Percentiles rank a stretch among this genome's conserved stretches.
Evolutionary conservation across 1,140 invertebrate genomes (phyloP).

Genomic region (Drosophila obscura): DNA sequence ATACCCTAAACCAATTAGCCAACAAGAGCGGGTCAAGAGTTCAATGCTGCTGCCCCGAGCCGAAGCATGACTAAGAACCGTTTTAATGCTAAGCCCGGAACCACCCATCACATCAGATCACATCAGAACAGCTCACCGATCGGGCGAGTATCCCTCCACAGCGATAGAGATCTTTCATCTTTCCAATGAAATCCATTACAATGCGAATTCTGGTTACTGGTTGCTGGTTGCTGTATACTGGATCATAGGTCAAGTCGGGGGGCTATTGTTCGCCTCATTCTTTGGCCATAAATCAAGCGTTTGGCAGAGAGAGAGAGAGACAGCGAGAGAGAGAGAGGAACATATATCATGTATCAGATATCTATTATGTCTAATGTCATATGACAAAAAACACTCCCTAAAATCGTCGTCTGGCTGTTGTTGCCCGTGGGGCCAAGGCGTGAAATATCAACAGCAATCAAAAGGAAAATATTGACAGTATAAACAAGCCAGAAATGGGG

Average conservation of each 20-base stretch:
- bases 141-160: conserved; percentile 8
- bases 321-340: not conserved
- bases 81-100: not conserved
- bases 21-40: conserved; percentile 62
- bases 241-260: conserved; percentile 48
- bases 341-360: conserved; percentile 44
- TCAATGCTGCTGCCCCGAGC: conserved; percentile 53
- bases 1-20: conserved; percentile 69
- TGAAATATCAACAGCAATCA: conserved; percentile 75
- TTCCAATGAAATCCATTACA: conserved; percentile 43
- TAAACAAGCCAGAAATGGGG: conserved; percentile 38
- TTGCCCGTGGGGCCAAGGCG: conserved; percentile 58
- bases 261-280: conserved; percentile 24
- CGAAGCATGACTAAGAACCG: conserved; percentile 34
- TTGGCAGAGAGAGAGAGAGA: conserved; percentile 12
- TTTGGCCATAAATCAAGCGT: conserved; percentile 48
- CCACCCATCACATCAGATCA: conserved; percentile 5
- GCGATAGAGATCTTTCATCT: conserved; percentile 13
- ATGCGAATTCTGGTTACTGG: conserved; percentile 34
- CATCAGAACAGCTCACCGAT: conserved; percentile 9
- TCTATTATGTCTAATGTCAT: conserved; percentile 64
- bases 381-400: conserved; percentile 57
- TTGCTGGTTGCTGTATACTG: too few species aligned
- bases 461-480: conserved; percentile 69
- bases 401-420: conserved; percentile 26